Evolutionary conservation across 37 sponge, comb jelly and placozoan genomes (phyloP).

Genomic region (Trichoplax adhaerens): DNA sequence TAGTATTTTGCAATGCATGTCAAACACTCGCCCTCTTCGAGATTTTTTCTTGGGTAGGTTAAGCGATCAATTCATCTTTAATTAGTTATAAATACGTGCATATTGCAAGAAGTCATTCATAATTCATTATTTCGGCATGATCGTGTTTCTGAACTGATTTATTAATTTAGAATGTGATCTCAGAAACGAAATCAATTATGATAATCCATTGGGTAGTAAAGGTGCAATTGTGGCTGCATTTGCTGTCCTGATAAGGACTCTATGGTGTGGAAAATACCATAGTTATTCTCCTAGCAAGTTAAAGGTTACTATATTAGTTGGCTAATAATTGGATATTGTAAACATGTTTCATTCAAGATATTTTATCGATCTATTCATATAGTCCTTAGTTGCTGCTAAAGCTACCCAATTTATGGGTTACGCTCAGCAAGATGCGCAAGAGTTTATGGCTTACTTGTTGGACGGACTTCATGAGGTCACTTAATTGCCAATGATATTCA

Average conservation of each 20-base stretch:
- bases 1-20: too few relatives aligned
- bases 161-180: too few relatives aligned
- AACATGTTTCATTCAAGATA: neutral
- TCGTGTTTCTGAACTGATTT: too few relatives aligned
- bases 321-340: neutral
- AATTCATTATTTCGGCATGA: too few relatives aligned
- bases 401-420: conserved; percentile 31
- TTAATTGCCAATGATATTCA: too few relatives aligned
- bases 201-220: conserved; percentile 56
- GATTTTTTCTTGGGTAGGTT: too few relatives aligned
- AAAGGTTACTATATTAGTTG: conserved; percentile 25
- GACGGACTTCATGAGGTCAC: conserved; percentile 64
- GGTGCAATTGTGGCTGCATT: conserved; percentile 46
- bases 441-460: conserved; percentile 67
- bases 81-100: too few relatives aligned
- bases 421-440: conserved; percentile 75
- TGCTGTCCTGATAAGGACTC: conserved; percentile 18
- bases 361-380: neutral
- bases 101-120: too few relatives aligned
- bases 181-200: conserved; percentile 29
- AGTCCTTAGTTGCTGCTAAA: conserved; percentile 20
- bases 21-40: too few relatives aligned
- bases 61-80: too few relatives aligned
- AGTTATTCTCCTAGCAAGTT: conserved; percentile 12
- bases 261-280: conserved; percentile 42